Evolutionary conservation across 1,140 invertebrate genomes (phyloP).

Genomic region (Elysia chlorotica): DNA sequence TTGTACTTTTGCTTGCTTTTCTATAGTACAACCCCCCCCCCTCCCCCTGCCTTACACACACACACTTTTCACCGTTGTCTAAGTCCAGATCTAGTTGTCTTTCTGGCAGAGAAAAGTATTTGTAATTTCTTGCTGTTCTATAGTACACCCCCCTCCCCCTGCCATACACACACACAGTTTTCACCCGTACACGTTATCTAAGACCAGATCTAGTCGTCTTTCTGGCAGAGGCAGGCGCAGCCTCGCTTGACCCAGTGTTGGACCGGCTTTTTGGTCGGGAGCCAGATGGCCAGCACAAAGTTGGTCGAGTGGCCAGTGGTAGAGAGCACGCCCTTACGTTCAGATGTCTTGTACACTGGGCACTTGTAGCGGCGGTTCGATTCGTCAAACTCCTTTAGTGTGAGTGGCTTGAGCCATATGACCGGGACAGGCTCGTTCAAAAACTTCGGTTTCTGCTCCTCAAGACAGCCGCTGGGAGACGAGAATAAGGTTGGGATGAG

Average conservation of each 20-base stretch:
- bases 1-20: too few relatives aligned
- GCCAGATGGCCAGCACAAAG: conserved; percentile 60
- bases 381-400: conserved; percentile 50
- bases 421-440: conserved; percentile 15
- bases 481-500: too few relatives aligned
- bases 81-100: too few relatives aligned
- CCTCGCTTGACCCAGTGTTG: conserved; percentile 63
- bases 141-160: background rate
- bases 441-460: conserved; percentile 9
- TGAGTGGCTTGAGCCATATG: conserved; percentile 43
- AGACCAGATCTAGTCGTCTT: conserved; percentile 69
- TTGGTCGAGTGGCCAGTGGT: conserved; percentile 64
- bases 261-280: conserved; percentile 50
- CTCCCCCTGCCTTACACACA: too few relatives aligned
- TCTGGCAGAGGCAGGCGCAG: conserved; percentile 73
- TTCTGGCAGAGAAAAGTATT: background rate
- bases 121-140: too few relatives aligned
- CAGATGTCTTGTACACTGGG: conserved; percentile 88
- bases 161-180: background rate
- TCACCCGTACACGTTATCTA: background rate
- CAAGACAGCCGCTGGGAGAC: conserved; percentile 8
- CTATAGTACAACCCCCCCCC: too few relatives aligned
- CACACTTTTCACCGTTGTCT: too few relatives aligned
- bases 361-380: conserved; percentile 71
- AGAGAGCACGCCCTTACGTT: conserved; percentile 66